A percentile compares a stretch with the other conserved stretches of the same genome.
These are phyloP conservation scores for Coendou prehensilis DNA, from an alignment of 2,797 vertebrate genomes.

Conservation along the genomic window DNA sequence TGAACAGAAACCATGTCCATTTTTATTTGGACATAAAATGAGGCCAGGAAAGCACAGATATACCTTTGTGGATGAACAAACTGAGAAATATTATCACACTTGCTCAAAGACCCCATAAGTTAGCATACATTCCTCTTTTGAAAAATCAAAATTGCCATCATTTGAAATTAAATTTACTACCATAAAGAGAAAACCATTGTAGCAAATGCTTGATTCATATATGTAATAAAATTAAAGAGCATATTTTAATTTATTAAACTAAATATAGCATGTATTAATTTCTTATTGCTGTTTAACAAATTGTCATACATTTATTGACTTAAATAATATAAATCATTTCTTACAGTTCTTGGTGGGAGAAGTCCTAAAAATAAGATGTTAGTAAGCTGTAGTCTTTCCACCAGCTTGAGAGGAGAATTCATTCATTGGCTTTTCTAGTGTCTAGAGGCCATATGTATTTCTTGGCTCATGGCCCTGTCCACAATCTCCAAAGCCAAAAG, in stretches of 20 bases:
- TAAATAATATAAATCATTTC: neutral
- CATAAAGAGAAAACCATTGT: constrained; percentile 14
- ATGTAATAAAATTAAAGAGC: neutral
- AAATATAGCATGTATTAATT: neutral
- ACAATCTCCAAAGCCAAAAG: neutral
- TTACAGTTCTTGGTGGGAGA: neutral
- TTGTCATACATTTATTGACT: neutral
- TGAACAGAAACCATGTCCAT: neutral
- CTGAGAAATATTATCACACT: neutral
- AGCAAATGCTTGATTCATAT: constrained; percentile 12
- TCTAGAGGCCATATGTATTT: neutral
- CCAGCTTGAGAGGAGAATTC: neutral
- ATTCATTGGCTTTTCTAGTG: neutral
- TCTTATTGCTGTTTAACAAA: neutral
- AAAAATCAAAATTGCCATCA: constrained; percentile 53
- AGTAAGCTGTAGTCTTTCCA: neutral
- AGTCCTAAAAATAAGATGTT: neutral
- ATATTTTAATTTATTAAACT: constrained; percentile 34
- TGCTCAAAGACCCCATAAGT: neutral
- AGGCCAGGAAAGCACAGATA: neutral
- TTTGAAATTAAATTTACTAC: constrained; percentile 33
- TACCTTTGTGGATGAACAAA: neutral
- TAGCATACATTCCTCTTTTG: neutral
- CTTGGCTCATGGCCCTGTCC: neutral
- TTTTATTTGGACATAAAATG: constrained; percentile 42